Base-by-base conservation (phyloP, 2,888 invertebrate genomes). In the Yponomeuta sedellus region DNA sequence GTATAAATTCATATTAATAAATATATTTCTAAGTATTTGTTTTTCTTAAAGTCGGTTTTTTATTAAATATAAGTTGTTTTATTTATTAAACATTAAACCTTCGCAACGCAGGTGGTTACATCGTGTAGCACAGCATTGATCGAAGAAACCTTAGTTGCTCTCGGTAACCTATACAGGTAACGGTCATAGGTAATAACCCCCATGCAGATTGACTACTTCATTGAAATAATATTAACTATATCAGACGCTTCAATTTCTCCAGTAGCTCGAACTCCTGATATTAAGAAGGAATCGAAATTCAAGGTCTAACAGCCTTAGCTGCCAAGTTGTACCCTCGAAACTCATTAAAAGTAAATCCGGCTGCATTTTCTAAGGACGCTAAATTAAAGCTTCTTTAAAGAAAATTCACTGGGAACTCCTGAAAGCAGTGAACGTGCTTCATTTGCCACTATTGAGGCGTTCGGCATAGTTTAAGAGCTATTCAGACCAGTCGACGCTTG, bases 301-400 rank as follows among this genome's bases (percentile, higher is more conserved):
- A 34, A 34, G 34, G 34, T 34, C 34, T 85, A 52, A 52, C 44
- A 52, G 44, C 12, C 44, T 44, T 16, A 52, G 16, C 44, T 16
- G 16, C 78, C 82, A 82, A 87, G 81, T 86, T 83, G 83, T 80
- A 81, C 83, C 81, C 82, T 83, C 80, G 79, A 84, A 89, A 89
- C 88, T 91, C 89, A 90, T 91, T 91, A 90, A 90, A 90, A 89
- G 86, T 86, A 88, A 88, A 90, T 88, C 88, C 83, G 79, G 81
- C 75, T 81, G 88, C 86, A 86, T 85, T 88, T 88, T 88, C 86
- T 82, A 86, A 86, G 88, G 90, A 87, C 86, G 85, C 73, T 84
- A 87, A 87, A 86, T 88, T 86, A 86, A 85, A 78, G 81, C 80
- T 84, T 82, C 83, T 61, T 81, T 84, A 81, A 82, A 84, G 84